Evolutionary conservation across 2,113 vertebrate species (phyloP), one percentile per base, ranked within the genome.

Genomic region (Gambusia holbrooki): DNA sequence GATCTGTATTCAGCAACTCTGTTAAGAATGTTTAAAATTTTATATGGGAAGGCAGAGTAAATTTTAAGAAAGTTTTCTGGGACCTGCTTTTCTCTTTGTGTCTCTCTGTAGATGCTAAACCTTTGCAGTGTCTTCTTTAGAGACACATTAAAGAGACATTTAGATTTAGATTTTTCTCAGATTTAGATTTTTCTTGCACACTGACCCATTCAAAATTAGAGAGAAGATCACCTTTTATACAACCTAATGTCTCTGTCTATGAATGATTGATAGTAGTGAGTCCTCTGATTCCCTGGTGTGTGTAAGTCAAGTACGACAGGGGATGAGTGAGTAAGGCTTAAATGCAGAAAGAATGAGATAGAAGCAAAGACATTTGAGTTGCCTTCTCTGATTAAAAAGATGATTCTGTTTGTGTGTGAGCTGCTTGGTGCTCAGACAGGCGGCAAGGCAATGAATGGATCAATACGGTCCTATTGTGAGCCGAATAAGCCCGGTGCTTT

Each of bases 381-480:
- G 74, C 72, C 69, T 67, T 48, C 62, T 84, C 74, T 90, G 88
- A 84, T 91, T 83, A 82, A 86, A 76, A 73, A 79, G 73, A 65
- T 45, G 30, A 12, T 51, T 66, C 27, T 73, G 51, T 77, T 6
- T 48, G 35, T 69, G 76, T 37, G 78, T 37, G 77, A 42, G 28
- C 12, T 61, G 69, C 61, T 77, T 81, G 76, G 80, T 78, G 77
- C 71, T 29, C 64, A 69, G 76, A 75, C 77, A 73, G 77, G 17
- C 66, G 29, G 73, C 29, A 75, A 71, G 83, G 64, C 35, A 15
- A 68, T 75, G 75, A 58, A 2, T 69, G 45, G 76, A 89, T 92
- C 84, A n/a, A 90, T 92, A 65, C 27, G 73, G 73, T 79, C 85
- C 83, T 88, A 64, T 51, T 66, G 64, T 71, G 72, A 81, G 75